These are phyloP conservation scores for Nematopogon swammerdamellus DNA, from an alignment of 2,888 invertebrate species.

Conservation along the genomic window DNA sequence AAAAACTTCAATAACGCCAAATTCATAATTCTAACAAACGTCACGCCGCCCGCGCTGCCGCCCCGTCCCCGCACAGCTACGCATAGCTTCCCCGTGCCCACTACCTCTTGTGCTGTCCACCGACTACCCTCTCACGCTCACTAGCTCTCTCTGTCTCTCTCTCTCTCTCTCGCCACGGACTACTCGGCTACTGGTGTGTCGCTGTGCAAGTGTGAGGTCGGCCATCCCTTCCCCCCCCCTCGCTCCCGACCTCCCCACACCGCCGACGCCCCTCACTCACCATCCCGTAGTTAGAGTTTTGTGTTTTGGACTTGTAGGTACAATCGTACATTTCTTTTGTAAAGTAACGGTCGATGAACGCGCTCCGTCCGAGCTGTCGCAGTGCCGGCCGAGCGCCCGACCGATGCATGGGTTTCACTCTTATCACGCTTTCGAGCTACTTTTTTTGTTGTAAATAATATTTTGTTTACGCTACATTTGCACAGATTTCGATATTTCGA, in stretches of 20 bases:
- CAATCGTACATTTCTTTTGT: background rate
- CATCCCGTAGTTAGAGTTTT: constrained; percentile 1
- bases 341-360: background rate
- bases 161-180: background rate
- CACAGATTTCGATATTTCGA: constrained; percentile 1
- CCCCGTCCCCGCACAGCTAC: no score
- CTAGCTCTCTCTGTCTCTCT: no score
- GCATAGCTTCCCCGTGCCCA: no score
- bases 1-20: no score
- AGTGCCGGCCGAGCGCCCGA: constrained; percentile 19
- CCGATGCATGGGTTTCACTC: constrained; percentile 43
- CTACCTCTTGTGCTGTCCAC: no score
- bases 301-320: constrained; percentile 1
- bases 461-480: background rate
- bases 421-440: constrained; percentile 24
- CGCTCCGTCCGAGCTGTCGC: no score
- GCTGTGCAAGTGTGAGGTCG: background rate
- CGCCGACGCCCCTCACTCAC: background rate
- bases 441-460: constrained; percentile 18
- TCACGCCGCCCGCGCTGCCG: no score
- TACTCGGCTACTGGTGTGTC: background rate
- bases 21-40: no score
- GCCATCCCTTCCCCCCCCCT: background rate
- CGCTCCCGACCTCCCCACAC: background rate
- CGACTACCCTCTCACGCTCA: no score